phyloP scores from a whole-genome alignment of 2,113 vertebrate genomes.

The Erpornis zantholeuca region DNA sequence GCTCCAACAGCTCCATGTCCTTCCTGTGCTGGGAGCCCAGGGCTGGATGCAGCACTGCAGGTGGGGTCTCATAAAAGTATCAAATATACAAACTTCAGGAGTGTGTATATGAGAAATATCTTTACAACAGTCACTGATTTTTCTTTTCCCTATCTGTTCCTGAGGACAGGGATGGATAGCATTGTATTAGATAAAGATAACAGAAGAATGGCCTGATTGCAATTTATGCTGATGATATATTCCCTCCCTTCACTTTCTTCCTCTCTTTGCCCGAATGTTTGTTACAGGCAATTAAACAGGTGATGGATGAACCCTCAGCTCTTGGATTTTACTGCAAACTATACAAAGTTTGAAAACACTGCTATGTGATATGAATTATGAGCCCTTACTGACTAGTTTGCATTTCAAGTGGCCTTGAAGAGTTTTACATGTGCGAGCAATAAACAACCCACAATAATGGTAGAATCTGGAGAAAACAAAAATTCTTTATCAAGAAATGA shows the following conservation, averaged over 20 bases:
- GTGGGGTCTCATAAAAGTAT: background rate
- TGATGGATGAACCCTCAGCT: conserved; percentile 67
- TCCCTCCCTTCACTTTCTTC: background rate
- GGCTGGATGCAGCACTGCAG: background rate
- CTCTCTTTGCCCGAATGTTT: conserved; percentile 27
- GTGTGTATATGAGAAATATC: background rate
- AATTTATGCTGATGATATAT: background rate
- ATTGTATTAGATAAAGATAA: background rate
- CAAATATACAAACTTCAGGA: background rate
- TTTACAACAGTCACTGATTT: background rate
- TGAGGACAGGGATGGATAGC: background rate
- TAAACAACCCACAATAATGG: conserved; percentile 9
- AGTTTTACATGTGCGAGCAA: conserved; percentile 21
- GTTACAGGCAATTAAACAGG: conserved; percentile 67
- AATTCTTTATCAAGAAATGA: background rate
- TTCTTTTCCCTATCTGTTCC: background rate
- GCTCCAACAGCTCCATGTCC: rapidly evolving
- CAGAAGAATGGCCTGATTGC: background rate
- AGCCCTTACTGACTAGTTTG: conserved; percentile 37
- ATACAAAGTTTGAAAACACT: conserved; percentile 49
- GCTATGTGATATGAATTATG: conserved; percentile 50
- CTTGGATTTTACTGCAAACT: conserved; percentile 60
- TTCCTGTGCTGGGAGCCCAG: background rate
- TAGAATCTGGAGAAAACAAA: conserved; percentile 32
- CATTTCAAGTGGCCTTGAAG: conserved; percentile 62